Evolutionary conservation across 1,140 invertebrate genomes (phyloP), one percentile per base, ranked within the genome.

Genomic region (Papilio dardanus): DNA sequence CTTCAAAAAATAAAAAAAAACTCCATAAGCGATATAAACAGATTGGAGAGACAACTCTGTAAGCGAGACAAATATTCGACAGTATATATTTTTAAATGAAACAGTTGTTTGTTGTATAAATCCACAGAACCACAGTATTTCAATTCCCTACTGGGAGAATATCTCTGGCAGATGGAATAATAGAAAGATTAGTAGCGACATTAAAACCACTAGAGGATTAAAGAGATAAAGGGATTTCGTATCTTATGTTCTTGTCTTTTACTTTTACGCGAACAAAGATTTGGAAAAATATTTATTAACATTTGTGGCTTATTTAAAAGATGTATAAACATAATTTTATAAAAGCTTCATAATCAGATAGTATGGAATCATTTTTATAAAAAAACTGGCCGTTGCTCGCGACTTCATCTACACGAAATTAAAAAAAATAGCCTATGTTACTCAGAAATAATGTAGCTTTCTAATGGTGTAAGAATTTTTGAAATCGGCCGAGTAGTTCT

Each of bases 151-250:
- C 24, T 62, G 54, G 12, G 54, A 24, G 24, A 62, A 62, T 28
- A 58, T 62, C 21, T 62, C 24, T n/a, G 16, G 54, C 19, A 58
- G 54, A 58, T 58, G 24, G 24, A 30, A 62, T 62, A 62, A 62
- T 62, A 62, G 54, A 62, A 62, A 62, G 54, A 28, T 62, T 28
- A 62, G 54, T 5, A 21, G 24, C 24, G 54, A 62, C 54, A 62
- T 62, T 62, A 62, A 12, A 30, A 62, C 24, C 54, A 19, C 46
- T 62, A 62, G 24, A 28, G 54, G 3, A 62, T 62, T 62, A 28
- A 62, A 62, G 24, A 62, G 54, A 62, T 62, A 62, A 28, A 28
- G 10, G 54, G 24, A 62, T 62, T 62, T 62, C 24, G 50, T 62
- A 62, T 30, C 24, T 28, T 0, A 58, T 28, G 21, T 8, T 54